Base-by-base conservation (phyloP, 2,113 vertebrate species). In the Carettochelys insculpta region DNA sequence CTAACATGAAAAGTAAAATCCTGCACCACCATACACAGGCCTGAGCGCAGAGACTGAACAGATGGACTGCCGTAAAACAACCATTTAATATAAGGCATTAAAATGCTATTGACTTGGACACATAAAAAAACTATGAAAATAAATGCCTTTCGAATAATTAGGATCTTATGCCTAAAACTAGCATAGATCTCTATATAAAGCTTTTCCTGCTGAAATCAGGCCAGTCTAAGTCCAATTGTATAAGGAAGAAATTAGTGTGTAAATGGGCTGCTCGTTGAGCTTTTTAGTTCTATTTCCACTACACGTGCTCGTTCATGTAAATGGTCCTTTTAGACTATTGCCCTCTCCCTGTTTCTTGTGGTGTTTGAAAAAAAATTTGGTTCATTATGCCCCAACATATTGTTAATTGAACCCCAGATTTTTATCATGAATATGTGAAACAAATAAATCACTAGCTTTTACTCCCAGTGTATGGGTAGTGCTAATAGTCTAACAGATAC, bases 91-190 rank as follows among this genome's bases (percentile, higher is more conserved):
- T 98, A 98, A 98, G 98, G 97, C 98, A 98, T 98, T 98, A 98
- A 98, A 98, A 98, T 98, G 97, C 98, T 98, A 98, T 98, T 97
- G 97, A 98, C 95, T 96, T 94, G 97, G 94, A 98, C 98, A 98
- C 97, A 95, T 95, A 71, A 92, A 97, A 91, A 97, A 95, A 73
- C 97, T 97, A 97, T 97, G 97, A 98, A 98, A 98, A 98, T 97
- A 98, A 98, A 98, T 97, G 97, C 97, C 97, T 97, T 98, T 96
- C 97, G 95, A 98, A 98, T 98, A 98, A 98, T 98, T 98, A 98
- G 97, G 97, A 98, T 98, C 97, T 98, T 97, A 98, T 98, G 98
- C 96, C 90, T 93, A 94, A 93, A 96, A 94, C 90, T 93, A 90
- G 96, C 92, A 95, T 92, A 94, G 96, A 97, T 97, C 93, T 96